These are phyloP conservation scores for Hippasteria phrygiana DNA, from an alignment of 53 echinoderm and acorn worm species.

Conservation along the genomic window DNA sequence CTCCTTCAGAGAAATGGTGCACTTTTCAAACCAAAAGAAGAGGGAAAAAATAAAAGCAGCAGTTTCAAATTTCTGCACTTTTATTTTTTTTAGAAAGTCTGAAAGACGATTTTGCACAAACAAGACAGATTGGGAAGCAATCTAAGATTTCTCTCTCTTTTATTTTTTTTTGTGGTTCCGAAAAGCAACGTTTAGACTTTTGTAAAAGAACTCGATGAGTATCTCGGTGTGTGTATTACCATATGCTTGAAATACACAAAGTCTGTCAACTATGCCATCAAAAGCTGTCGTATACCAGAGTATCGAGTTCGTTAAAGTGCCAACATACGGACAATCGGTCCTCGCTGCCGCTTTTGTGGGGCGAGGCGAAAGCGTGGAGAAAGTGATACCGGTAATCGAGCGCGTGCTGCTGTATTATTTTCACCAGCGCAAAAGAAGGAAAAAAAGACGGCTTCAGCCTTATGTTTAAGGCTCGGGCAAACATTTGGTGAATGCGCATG, in stretches of 20 bases:
- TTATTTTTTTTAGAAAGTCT: background rate
- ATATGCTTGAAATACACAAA: background rate
- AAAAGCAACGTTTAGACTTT: background rate
- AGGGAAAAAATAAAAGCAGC: background rate
- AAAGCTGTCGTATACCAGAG: background rate
- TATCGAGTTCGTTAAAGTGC: slow-evolving; percentile 26
- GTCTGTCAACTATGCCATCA: background rate
- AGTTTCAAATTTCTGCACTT: slow-evolving; percentile 45
- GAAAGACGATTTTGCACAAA: background rate
- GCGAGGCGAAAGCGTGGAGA: background rate
- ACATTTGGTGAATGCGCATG: background rate
- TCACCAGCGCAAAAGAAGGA: background rate
- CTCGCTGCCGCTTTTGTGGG: slow-evolving; percentile 18
- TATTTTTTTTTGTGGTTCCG: background rate
- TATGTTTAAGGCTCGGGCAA: background rate
- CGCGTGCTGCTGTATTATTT: slow-evolving; percentile 1
- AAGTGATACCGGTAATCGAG: slow-evolving; percentile 34
- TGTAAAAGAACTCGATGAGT: background rate
- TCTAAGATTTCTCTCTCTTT: too few relatives aligned
- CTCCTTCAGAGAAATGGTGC: background rate
- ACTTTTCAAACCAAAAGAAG: background rate
- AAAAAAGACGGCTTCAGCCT: background rate
- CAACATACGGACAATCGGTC: slow-evolving; percentile 5
- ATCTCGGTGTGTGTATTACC: background rate
- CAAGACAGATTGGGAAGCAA: background rate